Conservation (phyloP, 2,797 vertebrate species). For the Columba guinea region DNA sequence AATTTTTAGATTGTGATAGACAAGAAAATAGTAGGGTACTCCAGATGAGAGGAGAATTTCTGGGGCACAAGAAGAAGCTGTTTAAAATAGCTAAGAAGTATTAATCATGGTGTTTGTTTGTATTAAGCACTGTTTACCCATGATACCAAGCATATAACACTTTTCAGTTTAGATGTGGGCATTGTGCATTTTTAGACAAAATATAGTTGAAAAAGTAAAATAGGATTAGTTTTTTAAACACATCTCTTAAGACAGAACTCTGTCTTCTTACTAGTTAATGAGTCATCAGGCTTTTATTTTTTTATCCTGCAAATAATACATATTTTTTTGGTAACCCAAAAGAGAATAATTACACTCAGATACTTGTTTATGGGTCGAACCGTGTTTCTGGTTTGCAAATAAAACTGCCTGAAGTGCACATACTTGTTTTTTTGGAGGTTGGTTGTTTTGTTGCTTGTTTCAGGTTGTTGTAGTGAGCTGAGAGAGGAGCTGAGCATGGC, state of each 20-base stretch:
- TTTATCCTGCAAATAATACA: not conserved
- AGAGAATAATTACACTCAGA: not conserved
- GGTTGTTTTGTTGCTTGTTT: not conserved
- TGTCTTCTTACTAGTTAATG: not conserved
- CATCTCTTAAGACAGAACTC: not conserved
- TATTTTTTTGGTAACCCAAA: not conserved
- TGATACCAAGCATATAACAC: not conserved
- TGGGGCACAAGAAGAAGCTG: not conserved
- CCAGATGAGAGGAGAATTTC: not conserved
- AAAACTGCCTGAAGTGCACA: not conserved
- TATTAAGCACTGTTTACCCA: not conserved
- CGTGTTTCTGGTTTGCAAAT: not conserved
- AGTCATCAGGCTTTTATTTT: not conserved
- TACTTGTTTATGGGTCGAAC: not conserved
- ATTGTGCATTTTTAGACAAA: not conserved
- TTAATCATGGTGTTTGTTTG: not conserved
- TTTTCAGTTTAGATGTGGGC: not conserved
- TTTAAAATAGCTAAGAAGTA: constrained; percentile 1
- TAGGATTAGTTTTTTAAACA: not conserved
- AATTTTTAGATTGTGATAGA: constrained; percentile 9
- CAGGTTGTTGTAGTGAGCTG: not conserved
- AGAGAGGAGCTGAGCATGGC: rapidly evolving
- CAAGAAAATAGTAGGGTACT: not conserved
- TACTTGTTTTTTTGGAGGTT: not conserved
- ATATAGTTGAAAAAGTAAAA: not conserved